Evolutionary conservation across 2,888 invertebrate genomes (phyloP).

Genomic region (Pyrocoelia pectoralis): DNA sequence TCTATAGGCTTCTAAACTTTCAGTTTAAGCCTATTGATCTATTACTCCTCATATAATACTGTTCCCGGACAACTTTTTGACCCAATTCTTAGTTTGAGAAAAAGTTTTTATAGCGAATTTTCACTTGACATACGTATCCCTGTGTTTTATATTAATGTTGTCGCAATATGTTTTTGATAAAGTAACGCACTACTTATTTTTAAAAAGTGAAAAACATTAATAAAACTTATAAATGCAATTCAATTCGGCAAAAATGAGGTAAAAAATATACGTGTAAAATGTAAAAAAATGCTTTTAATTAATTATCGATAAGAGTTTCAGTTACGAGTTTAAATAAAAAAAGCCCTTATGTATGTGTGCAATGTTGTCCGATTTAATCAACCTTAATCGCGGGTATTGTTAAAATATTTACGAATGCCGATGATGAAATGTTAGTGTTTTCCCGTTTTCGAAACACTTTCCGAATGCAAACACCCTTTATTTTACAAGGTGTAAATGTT

Average conservation of each 20-base stretch:
- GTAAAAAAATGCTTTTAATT: not conserved
- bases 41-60: conserved; percentile 1
- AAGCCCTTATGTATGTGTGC: conserved; percentile 8
- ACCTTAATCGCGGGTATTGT: not conserved
- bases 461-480: too few relatives aligned
- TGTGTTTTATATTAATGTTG: not conserved
- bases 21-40: not conserved
- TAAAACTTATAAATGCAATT: not conserved
- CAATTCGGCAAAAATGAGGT: not conserved
- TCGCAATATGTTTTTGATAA: not conserved
- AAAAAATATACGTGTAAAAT: not conserved
- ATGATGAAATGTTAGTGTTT: not conserved
- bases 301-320: conserved; percentile 12
- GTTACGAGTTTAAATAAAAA: conserved; percentile 9
- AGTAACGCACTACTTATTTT: not conserved
- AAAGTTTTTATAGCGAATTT: not conserved
- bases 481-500: too few relatives aligned
- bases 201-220: not conserved
- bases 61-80: not conserved
- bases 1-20: not conserved
- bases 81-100: not conserved
- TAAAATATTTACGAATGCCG: not conserved
- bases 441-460: not conserved
- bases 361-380: conserved; percentile 18
- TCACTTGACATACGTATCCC: not conserved